Conservation (phyloP, 2,888 invertebrate species). For the Plagiodera versicolora region DNA sequence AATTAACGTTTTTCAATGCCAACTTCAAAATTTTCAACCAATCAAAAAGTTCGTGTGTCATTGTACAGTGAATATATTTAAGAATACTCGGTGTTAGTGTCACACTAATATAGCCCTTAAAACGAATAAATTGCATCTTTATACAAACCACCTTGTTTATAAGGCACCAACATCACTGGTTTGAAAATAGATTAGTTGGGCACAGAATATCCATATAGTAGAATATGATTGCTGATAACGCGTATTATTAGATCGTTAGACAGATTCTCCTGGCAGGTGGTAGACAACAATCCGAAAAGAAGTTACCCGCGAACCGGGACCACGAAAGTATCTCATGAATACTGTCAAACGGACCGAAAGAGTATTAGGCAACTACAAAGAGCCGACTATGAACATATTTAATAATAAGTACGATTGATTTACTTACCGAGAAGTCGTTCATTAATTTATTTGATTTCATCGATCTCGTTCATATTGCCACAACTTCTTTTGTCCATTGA, state of each 20-base stretch:
- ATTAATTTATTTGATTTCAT: neutral
- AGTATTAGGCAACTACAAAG: neutral
- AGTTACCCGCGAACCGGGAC: neutral
- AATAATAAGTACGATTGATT: neutral
- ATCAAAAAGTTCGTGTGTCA: too few relatives aligned
- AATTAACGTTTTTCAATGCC: too few relatives aligned
- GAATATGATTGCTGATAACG: conserved; percentile 1
- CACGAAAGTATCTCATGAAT: neutral
- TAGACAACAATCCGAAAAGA: conserved; percentile 6
- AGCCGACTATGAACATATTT: neutral
- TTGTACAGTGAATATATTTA: too few relatives aligned
- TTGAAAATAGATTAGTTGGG: neutral
- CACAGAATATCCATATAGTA: too few relatives aligned
- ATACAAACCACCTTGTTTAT: conserved; percentile 2
- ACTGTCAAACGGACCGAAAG: neutral
- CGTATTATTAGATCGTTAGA: conserved; percentile 3
- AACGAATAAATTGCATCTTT: too few relatives aligned
- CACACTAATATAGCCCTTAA: too few relatives aligned
- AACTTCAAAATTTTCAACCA: too few relatives aligned
- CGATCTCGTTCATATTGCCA: too few relatives aligned
- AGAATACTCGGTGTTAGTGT: too few relatives aligned
- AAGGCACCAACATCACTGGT: neutral
- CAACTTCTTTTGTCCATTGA: too few relatives aligned
- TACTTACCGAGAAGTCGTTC: neutral
- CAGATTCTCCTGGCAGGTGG: conserved; percentile 6